A percentile compares a stretch with the other conserved stretches of the same genome.
Conservation (phyloP, 2,113 vertebrate genomes). For the Arvicanthis niloticus region DNA sequence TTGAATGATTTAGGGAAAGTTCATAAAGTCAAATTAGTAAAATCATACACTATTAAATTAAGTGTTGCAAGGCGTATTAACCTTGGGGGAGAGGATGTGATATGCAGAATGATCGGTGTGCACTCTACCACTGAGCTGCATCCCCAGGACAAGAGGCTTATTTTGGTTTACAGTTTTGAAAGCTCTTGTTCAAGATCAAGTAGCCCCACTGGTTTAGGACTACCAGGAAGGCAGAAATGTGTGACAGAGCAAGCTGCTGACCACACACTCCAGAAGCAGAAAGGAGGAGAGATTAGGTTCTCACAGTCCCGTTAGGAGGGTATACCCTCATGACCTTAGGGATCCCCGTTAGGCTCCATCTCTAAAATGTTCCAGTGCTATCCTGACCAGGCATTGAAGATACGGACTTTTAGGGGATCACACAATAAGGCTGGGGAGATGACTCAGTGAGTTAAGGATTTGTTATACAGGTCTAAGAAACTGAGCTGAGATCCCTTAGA, state of each 20-base stretch:
- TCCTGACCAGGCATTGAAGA: background rate
- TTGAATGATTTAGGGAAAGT: conserved; percentile 4
- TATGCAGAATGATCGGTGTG: background rate
- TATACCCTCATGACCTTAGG: background rate
- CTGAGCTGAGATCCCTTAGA: background rate
- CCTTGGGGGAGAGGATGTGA: background rate
- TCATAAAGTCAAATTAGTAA: conserved; percentile 24
- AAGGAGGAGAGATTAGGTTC: background rate
- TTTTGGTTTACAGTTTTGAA: background rate
- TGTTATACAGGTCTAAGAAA: background rate
- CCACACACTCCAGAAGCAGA: background rate
- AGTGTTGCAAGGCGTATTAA: background rate
- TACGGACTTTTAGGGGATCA: background rate
- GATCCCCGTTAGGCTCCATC: background rate
- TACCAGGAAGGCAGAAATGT: background rate
- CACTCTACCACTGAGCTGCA: background rate
- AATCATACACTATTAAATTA: conserved; percentile 9
- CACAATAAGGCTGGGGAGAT: background rate
- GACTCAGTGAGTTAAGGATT: background rate
- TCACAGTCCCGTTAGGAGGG: background rate
- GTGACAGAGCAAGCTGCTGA: background rate
- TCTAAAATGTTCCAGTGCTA: background rate
- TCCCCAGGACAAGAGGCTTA: no score
- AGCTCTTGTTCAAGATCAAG: background rate
- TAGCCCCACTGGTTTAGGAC: background rate